Conservation (phyloP, 2,113 vertebrate genomes). For the Nycticryphes semicollaris region DNA sequence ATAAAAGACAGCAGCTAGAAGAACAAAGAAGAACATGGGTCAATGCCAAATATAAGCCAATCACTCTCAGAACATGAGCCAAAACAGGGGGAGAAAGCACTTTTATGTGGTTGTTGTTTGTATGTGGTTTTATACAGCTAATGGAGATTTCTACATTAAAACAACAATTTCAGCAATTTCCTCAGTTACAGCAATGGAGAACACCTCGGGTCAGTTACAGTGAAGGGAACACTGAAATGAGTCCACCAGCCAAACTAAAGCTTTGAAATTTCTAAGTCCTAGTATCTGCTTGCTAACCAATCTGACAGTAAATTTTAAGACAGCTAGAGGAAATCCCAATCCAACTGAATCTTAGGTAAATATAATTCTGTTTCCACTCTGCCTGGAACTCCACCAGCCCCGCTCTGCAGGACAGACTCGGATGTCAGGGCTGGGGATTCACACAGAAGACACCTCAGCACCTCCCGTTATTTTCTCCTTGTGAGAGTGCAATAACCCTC, state of each 20-base stretch:
- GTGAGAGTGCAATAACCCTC: not conserved
- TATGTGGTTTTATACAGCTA: not conserved
- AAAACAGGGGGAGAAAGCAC: not conserved
- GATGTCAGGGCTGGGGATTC: not conserved
- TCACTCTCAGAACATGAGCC: constrained; percentile 18
- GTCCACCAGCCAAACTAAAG: constrained; percentile 19
- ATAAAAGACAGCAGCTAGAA: constrained; percentile 47
- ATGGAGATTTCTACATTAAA: constrained; percentile 20
- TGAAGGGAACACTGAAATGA: constrained; percentile 55
- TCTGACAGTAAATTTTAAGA: not conserved
- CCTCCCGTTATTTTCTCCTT: not conserved
- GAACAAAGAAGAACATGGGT: constrained; percentile 62
- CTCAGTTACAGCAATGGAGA: not conserved
- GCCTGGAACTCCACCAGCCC: not conserved
- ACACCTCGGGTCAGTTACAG: constrained; percentile 2
- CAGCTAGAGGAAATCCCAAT: constrained; percentile 18
- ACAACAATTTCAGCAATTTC: constrained; percentile 29
- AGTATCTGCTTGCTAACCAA: constrained; percentile 12
- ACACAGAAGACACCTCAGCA: not conserved
- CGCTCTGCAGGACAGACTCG: not conserved
- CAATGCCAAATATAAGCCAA: constrained; percentile 62
- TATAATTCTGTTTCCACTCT: not conserved
- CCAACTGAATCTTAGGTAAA: constrained; percentile 1
- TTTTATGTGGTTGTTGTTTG: not conserved
- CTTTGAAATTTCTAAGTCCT: constrained; percentile 33